Evolutionary conservation across 2,888 invertebrate species (phyloP), one percentile per base, ranked within the genome.

Genomic region (Diarsia rubi): DNA sequence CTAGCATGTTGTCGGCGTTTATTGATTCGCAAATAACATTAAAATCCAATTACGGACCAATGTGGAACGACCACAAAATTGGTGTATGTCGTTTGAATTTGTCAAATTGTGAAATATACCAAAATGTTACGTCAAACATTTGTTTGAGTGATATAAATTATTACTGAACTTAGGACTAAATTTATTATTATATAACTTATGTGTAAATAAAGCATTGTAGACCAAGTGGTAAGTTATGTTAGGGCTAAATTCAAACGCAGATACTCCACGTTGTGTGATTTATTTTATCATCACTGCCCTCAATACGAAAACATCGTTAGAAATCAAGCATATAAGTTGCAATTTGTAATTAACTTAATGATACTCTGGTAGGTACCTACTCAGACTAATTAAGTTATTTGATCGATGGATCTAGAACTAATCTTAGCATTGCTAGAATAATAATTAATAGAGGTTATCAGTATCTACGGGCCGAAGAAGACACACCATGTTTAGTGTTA

Each of bases 1-100:
- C 24, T 21, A 16, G 16, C 14, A 31, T 24, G 21, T 52, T 49
- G 45, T 42, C 27, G 12, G 12, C 57, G 37, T 68, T 70, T 74
- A 74, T 60, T 75, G 54, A 65, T 75, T 68, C 14, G 37, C 62
- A 68, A 75, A 75, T 73, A 52, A 69, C 74, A 75, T 60, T 65
- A 24, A 60, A 79, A 49, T 71, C 5, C 16, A 75, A 69, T 62
- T 54, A 57, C 69, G 27, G 3, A 47, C 24, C 24, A 75, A 72
- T 57, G 16, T 72, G 59, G 19, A 67, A 64, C 37, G 42, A 59
- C 59, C 66, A 54, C 57, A 57, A 71, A 75, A 68, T 54, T 44
- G 5, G n/a, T 49, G 3, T 66, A 37, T 27, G 27, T 19, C 11
- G 11, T 27, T 65, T 62, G 31, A 73, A 73, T 69, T 62, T 37